These are phyloP conservation scores for Oryzias woworae DNA, from an alignment of 2,113 vertebrate genomes.

Conservation along the genomic window DNA sequence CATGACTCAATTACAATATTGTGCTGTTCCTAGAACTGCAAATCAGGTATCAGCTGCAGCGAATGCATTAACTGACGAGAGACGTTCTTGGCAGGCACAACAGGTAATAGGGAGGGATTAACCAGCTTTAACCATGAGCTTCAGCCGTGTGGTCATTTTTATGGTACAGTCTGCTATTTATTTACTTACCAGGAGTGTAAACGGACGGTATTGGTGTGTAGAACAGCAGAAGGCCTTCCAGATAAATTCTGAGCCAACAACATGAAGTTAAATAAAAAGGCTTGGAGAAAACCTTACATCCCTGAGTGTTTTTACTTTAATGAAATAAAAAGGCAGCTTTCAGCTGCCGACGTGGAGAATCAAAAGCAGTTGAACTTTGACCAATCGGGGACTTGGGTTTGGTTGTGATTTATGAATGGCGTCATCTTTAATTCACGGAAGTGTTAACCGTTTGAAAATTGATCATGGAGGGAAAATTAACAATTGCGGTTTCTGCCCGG, in stretches of 20 bases:
- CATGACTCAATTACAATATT: slow-evolving; percentile 69
- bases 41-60: slow-evolving; percentile 71
- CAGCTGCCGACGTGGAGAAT: too few relatives aligned
- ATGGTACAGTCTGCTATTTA: slow-evolving; percentile 47
- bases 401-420: too few relatives aligned
- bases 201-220: slow-evolving; percentile 62
- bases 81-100: slow-evolving; percentile 64
- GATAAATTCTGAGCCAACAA: slow-evolving; percentile 27
- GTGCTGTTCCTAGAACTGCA: slow-evolving; percentile 67
- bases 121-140: slow-evolving; percentile 49
- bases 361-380: too few relatives aligned
- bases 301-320: too few relatives aligned
- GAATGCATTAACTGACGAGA: slow-evolving; percentile 74
- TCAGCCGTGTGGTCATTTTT: slow-evolving; percentile 50
- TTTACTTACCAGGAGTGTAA: slow-evolving; percentile 40
- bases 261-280: not conserved
- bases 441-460: too few relatives aligned
- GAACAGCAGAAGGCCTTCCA: slow-evolving; percentile 40
- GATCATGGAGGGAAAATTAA: too few relatives aligned
- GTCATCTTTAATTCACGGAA: too few relatives aligned
- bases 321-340: too few relatives aligned
- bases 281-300: too few relatives aligned
- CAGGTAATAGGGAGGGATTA: slow-evolving; percentile 67
- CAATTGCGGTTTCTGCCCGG: too few relatives aligned
- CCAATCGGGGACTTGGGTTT: too few relatives aligned